Evolutionary conservation across 1,140 invertebrate genomes (phyloP), one percentile per base, ranked within the genome.

Genomic region (Drosophila suzukii): DNA sequence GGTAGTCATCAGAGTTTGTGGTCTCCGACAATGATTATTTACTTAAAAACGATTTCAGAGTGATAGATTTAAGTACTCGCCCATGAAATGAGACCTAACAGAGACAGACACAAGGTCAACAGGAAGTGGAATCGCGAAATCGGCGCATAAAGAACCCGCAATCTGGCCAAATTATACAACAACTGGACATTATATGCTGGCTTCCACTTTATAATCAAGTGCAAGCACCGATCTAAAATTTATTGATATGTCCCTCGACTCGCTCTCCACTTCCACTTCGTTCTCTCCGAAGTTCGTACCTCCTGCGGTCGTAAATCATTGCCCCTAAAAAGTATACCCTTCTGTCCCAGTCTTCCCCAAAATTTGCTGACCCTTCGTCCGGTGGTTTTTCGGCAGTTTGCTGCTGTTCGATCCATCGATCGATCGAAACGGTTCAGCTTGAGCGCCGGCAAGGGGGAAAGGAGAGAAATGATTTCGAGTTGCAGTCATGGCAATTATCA

Each of bases 61-160:
- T 5, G 6, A 12, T 47, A 47, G 17, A 24, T 24, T 24, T n/a
- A 30, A 34, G n/a, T 17, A 13, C 4, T 95, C 96, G 93, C 57
- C 94, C 95, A 8, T 17, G 91, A 90, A 77, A 84, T n/a, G 30
- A 32, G 44, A 63, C 11, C n/a, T 62, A 38, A 24, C 2, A 11
- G 24, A 32, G 38, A 54, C 34, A 47, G 6, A 12, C 32, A 17
- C 55, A 75, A 70, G 65, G 56, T 74, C 70, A 58, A 76, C 63
- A 68, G 75, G 75, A 78, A 72, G 59, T 72, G 54, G 56, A 62
- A 49, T 7, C 32, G 38, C 63, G 32, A 56, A 76, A 63, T 81
- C 49, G n/a, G 66, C 72, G 65, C 86, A 83, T 89, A 80, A 74
- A 74, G 70, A 89, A 89, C 66, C 24, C 12, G 51, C 65, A 89